These are phyloP conservation scores for Rhabdornis inornatus DNA, from an alignment of 2,113 vertebrate genomes.

Conservation along the genomic window DNA sequence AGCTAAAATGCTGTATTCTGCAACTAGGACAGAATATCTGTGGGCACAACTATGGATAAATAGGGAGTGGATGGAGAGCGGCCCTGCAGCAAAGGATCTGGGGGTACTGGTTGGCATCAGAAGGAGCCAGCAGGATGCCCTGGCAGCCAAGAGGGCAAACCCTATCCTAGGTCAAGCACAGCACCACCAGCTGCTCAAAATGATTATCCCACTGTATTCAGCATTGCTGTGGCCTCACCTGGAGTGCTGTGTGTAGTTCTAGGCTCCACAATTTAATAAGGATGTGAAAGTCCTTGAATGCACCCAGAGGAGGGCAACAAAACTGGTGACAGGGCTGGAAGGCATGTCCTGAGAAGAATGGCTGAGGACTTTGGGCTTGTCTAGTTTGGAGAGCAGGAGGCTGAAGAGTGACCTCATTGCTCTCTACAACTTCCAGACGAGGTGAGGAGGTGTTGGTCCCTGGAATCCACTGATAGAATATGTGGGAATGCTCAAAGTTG, in stretches of 20 bases:
- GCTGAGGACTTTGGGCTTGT: not conserved
- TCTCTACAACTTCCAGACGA: not conserved
- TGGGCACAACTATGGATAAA: not conserved
- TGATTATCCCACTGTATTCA: not conserved
- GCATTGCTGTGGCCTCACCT: not conserved
- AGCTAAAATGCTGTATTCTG: not conserved
- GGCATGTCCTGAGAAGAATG: not conserved
- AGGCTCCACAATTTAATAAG: not conserved
- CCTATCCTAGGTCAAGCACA: not conserved
- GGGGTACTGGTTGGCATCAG: not conserved
- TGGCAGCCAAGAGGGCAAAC: not conserved
- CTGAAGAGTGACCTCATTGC: not conserved
- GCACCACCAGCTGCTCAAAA: not conserved
- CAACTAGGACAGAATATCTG: not conserved
- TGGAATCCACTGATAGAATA: not conserved
- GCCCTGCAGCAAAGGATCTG: not conserved
- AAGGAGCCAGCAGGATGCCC: not conserved
- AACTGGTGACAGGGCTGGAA: not conserved
- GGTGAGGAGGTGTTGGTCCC: no score
- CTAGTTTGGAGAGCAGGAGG: not conserved
- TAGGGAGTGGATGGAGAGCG: not conserved
- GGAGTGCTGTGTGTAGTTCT: not conserved
- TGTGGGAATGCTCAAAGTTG: not conserved
- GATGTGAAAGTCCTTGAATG: not conserved
- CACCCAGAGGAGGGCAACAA: not conserved